A percentile compares a stretch with the other conserved stretches of the same genome.
Evolutionary conservation across 2,797 vertebrate genomes (phyloP).

Genomic region (Microctenopoma steveboyesi): DNA sequence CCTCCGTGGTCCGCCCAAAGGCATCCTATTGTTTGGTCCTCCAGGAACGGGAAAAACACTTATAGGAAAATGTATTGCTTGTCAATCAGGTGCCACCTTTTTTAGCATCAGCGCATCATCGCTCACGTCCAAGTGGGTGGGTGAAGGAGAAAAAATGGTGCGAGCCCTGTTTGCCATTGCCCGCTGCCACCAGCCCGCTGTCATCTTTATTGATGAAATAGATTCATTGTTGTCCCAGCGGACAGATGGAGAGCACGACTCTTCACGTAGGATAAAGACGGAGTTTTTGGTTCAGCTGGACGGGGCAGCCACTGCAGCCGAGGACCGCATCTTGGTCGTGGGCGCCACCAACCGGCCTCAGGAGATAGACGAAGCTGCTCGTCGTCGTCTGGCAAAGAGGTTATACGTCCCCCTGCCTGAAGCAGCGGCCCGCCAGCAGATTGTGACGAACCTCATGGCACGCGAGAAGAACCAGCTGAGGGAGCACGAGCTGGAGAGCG

Average conservation of each 20-base stretch:
- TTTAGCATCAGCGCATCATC: slow-evolving; percentile 99
- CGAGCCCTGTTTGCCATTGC: slow-evolving; percentile 94
- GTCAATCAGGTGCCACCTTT: slow-evolving; percentile 97
- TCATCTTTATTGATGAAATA: slow-evolving; percentile 98
- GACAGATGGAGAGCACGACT: slow-evolving; percentile 95
- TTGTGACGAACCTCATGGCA: slow-evolving; percentile 89
- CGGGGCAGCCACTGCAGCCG: slow-evolving; percentile 91
- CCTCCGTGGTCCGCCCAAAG: slow-evolving; percentile 94
- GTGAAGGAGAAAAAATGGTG: slow-evolving; percentile 98
- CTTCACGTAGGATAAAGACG: slow-evolving; percentile 95
- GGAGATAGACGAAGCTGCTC: slow-evolving; percentile 96
- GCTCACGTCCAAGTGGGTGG: slow-evolving; percentile 98
- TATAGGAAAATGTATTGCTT: slow-evolving; percentile 97
- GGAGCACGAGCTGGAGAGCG: slow-evolving; percentile 83
- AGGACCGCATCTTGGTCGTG: slow-evolving; percentile 96
- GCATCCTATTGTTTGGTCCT: slow-evolving; percentile 95
- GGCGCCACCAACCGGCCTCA: slow-evolving; percentile 97
- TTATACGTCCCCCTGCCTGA: slow-evolving; percentile 95
- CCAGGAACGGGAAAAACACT: slow-evolving; percentile 98
- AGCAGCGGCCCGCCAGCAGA: slow-evolving; percentile 88
- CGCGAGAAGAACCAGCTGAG: slow-evolving; percentile 86
- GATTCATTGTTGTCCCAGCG: slow-evolving; percentile 95
- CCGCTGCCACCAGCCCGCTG: slow-evolving; percentile 93
- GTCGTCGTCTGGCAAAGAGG: slow-evolving; percentile 91
- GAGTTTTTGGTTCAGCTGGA: slow-evolving; percentile 98